These are phyloP conservation scores for Pelmatolapia mariae DNA, from an alignment of 2,113 vertebrate genomes.

Conservation along the genomic window DNA sequence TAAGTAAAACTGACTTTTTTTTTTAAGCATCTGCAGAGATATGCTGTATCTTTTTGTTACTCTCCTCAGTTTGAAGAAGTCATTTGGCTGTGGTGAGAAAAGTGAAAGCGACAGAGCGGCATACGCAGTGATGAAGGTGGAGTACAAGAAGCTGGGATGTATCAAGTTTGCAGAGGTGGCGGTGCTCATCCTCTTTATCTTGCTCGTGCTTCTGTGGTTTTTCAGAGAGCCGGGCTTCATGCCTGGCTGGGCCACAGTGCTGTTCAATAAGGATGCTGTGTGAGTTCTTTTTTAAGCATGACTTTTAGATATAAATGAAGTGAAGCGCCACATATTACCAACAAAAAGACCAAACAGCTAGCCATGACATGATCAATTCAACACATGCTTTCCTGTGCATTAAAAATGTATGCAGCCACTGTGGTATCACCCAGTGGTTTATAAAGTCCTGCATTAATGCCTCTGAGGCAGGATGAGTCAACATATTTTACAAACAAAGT, in stretches of 20 bases:
- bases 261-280: slow-evolving; percentile 64
- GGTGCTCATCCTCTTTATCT: slow-evolving; percentile 72
- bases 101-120: slow-evolving; percentile 59
- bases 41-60: not conserved
- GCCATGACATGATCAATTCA: not conserved
- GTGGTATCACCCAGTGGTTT: not conserved
- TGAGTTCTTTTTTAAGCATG: slow-evolving; percentile 58
- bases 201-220: slow-evolving; percentile 88
- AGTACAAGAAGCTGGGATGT: slow-evolving; percentile 76
- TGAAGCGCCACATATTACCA: not conserved
- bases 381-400: not conserved
- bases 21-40: not conserved
- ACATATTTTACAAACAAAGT: not conserved
- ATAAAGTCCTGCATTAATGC: not conserved
- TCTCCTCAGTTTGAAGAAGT: slow-evolving; percentile 73
- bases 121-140: slow-evolving; percentile 68
- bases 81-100: slow-evolving; percentile 73
- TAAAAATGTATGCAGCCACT: not conserved
- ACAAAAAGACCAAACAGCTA: not conserved
- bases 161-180: slow-evolving; percentile 79
- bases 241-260: slow-evolving; percentile 78
- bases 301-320: not conserved
- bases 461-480: not conserved
- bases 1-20: not conserved
- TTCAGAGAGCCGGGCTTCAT: slow-evolving; percentile 89